Conservation (phyloP, 1,140 invertebrate genomes). For the Theocolax elegans region DNA sequence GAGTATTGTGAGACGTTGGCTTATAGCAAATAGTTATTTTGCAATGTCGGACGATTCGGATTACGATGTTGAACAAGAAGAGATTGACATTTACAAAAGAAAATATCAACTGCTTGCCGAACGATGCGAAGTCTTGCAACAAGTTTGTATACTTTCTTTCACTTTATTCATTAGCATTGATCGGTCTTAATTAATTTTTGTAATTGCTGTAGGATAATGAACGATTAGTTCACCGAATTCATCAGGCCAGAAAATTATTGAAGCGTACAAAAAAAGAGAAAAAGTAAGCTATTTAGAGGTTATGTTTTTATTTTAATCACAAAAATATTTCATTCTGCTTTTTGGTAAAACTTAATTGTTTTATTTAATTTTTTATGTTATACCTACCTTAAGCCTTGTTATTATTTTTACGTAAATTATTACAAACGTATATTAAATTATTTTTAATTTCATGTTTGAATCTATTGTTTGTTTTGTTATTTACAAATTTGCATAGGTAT, state of each 20-base stretch:
- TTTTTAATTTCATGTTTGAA: background rate
- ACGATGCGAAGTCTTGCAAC: slow-evolving; percentile 64
- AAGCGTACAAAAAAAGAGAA: slow-evolving; percentile 65
- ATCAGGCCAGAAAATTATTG: slow-evolving; percentile 62
- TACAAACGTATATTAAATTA: background rate
- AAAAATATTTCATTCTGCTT: too few relatives aligned
- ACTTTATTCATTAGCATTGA: background rate
- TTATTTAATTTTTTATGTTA: too few relatives aligned
- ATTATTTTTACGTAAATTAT: background rate
- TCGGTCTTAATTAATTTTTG: background rate
- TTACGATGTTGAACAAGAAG: slow-evolving; percentile 59
- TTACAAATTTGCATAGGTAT: slow-evolving; percentile 53
- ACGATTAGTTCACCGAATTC: slow-evolving; percentile 65
- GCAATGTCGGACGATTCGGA: slow-evolving; percentile 58
- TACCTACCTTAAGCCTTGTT: too few relatives aligned
- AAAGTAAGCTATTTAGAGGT: slow-evolving; percentile 61
- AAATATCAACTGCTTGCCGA: slow-evolving; percentile 65
- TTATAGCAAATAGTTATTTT: slow-evolving; percentile 22
- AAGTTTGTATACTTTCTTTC: slow-evolving; percentile 51
- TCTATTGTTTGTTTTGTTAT: background rate
- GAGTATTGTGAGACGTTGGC: too few relatives aligned
- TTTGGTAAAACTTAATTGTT: too few relatives aligned
- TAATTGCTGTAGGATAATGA: slow-evolving; percentile 64
- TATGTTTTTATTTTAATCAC: slow-evolving; percentile 45
- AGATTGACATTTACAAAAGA: slow-evolving; percentile 62